A percentile compares a stretch with the other conserved stretches of the same genome.
phyloP scores from a whole-genome alignment of 2,888 invertebrate genomes.

The Eugnorisma glareosa region DNA sequence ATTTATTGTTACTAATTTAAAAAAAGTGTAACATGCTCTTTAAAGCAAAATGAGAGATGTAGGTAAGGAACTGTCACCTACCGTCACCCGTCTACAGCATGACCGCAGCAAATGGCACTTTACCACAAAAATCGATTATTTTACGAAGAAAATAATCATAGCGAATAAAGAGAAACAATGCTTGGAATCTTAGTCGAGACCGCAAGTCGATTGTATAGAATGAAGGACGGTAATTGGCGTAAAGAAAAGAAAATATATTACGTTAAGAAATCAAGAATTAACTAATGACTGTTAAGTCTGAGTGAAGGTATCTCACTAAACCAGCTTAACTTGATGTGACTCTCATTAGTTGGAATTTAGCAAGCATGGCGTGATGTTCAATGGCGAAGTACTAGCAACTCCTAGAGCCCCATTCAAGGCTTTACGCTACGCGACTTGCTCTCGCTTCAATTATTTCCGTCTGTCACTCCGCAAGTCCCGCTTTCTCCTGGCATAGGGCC shows the following conservation, averaged over 20 bases:
- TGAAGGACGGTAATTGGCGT: constrained; percentile 27
- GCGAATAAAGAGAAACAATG: neutral
- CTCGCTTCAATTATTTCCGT: neutral
- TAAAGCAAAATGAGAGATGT: neutral
- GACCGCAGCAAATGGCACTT: constrained; percentile 1
- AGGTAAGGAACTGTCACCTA: neutral
- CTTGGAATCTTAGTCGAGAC: neutral
- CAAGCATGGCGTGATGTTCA: neutral
- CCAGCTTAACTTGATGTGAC: neutral
- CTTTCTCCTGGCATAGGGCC: neutral
- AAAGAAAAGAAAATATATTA: neutral
- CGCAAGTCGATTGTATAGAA: constrained; percentile 1
- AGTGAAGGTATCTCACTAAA: neutral
- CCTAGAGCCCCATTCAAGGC: neutral
- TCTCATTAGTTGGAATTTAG: neutral
- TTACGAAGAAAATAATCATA: neutral
- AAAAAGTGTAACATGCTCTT: neutral
- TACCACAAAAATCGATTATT: neutral
- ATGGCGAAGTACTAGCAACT: neutral
- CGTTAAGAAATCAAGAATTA: neutral
- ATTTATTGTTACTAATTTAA: neutral
- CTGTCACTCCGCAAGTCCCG: neutral
- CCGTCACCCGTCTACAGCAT: neutral
- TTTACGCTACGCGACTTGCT: neutral
- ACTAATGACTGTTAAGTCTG: neutral